Evolutionary conservation across 2,113 vertebrate genomes (phyloP).

Genomic region (Pandion haliaetus): DNA sequence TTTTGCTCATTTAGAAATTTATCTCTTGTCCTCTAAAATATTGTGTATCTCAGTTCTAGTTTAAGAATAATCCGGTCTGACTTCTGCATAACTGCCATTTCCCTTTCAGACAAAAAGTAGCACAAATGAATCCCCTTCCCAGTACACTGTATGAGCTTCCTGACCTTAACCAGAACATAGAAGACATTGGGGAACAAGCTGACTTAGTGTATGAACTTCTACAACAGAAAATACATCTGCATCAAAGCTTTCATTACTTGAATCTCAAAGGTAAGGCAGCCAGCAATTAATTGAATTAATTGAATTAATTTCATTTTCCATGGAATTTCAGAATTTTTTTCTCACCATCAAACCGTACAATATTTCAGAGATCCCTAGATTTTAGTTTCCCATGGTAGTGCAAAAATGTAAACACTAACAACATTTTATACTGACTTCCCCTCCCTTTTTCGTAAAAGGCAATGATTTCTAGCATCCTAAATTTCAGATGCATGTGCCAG

Average conservation of each 20-base stretch:
- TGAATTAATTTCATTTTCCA: background rate
- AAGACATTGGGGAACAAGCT: conserved; percentile 72
- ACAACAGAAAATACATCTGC: conserved; percentile 33
- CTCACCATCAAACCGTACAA: background rate
- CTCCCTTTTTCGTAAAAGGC: background rate
- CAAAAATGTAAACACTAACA: background rate
- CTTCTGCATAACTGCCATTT: background rate
- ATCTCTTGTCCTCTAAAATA: background rate
- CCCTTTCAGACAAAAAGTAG: conserved; percentile 72
- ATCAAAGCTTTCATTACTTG: conserved; percentile 5
- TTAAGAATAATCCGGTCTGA: background rate
- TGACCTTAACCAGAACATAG: conserved; percentile 72
- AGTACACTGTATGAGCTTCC: conserved; percentile 62
- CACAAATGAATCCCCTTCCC: conserved; percentile 62
- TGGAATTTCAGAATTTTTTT: background rate
- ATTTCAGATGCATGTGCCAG: background rate
- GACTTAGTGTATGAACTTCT: conserved; percentile 65
- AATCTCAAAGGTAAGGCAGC: conserved; percentile 54
- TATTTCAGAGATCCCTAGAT: background rate
- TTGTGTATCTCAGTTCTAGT: background rate
- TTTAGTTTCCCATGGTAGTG: background rate
- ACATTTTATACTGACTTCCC: background rate
- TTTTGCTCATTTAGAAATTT: background rate
- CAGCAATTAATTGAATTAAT: background rate
- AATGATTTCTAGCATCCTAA: background rate